Conservation (phyloP, 2,113 vertebrate species). For the Cyphomyrus plagiostoma region DNA sequence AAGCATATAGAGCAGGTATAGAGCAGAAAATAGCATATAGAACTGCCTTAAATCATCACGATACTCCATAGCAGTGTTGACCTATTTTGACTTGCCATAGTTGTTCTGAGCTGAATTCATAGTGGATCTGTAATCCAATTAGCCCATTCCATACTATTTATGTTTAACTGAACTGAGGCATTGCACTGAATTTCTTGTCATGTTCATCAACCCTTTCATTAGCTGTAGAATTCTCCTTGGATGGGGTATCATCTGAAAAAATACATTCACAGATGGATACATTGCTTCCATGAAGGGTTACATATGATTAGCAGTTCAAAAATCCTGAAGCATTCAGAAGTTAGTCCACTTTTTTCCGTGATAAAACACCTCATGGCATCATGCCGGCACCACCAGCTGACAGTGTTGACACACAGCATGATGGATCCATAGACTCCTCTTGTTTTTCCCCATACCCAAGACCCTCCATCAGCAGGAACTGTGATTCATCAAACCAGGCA, state of each 20-base stretch:
- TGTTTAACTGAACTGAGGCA: background rate
- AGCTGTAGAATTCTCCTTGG: background rate
- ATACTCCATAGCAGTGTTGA: background rate
- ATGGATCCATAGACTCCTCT: background rate
- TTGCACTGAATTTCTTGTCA: background rate
- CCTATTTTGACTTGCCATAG: background rate
- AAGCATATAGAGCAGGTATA: background rate
- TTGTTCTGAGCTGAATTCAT: background rate
- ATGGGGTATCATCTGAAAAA: background rate
- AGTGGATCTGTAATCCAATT: background rate
- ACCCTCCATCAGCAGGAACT: background rate
- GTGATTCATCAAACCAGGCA: background rate
- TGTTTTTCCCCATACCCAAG: background rate
- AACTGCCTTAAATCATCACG: background rate
- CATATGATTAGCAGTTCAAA: background rate
- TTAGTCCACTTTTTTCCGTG: background rate
- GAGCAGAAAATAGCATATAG: background rate
- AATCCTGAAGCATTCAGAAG: background rate
- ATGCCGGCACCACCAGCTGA: background rate
- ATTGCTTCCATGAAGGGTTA: background rate
- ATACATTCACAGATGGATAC: background rate
- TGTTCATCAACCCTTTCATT: background rate
- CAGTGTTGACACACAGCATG: background rate
- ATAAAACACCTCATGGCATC: background rate
- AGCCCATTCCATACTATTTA: background rate